Base-by-base conservation (phyloP, 2,888 invertebrate species). In the Falcaria lacertinaria region DNA sequence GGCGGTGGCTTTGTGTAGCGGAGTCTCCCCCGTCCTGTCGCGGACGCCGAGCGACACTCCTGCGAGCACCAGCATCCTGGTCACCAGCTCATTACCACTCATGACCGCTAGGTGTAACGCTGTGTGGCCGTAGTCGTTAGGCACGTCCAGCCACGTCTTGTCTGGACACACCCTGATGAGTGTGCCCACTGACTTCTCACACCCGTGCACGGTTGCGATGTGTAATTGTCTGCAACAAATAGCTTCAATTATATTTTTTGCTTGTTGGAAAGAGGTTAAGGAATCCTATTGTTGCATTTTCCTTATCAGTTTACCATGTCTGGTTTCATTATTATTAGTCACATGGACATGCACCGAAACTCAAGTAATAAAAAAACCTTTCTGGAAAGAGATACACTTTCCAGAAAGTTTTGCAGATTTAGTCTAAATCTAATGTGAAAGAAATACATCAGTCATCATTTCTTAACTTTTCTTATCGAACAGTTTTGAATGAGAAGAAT, bases 81-180 rank as follows among this genome's bases (percentile, higher is more conserved):
- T 93, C 37, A 97, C 91, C 35, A 91, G 90, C 32, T 93, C 90
- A 73, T 97, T 95, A 7, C 92, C 91, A 33, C 94, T 95, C 54
- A 95, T 86, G 1, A 96, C 95, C 0, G 97, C 96, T 49, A 97
- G 84, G 82, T 98, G 97, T n/a, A 98, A 82, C 0, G 97, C 93
- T 1, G 97, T 94, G 64, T 95, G 94, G 4, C 93, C 92, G 43
- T 92, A 91, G 80, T 96, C 94, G 80, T 98, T 98, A 41, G 92
- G 90, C 32, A 96, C 92, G 75, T 97, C 94, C 34, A 98, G 85
- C 47, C 94, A 91, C 38, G 92, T 91, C 41, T 94, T 93, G 80
- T 94, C 92, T 28, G 96, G 96, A 47, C 95, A 94, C 71, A 94
- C 89, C 50, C 92, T 91, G 61, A 97, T 94, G 39, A 97, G 90